Evolutionary conservation across 1,140 invertebrate genomes (phyloP).

Genomic region (Camponotus pennsylvanicus): DNA sequence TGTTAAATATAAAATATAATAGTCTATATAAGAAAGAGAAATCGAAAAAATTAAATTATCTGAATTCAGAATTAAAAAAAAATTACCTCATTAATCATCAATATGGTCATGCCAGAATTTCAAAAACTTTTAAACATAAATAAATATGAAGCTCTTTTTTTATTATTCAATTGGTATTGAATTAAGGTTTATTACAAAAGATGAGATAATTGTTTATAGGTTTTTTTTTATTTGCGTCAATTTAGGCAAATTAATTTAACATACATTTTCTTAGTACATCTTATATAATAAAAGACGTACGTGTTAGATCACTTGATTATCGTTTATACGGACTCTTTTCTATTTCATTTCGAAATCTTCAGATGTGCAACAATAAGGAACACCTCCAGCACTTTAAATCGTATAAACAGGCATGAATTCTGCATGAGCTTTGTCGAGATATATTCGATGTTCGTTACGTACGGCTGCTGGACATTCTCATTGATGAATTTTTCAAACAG

Average conservation of each 20-base stretch:
- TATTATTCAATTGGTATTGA: background rate
- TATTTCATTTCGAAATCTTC: too few relatives aligned
- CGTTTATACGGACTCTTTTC: too few relatives aligned
- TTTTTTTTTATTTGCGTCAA: background rate
- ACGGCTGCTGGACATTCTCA: too few relatives aligned
- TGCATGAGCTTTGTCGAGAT: too few relatives aligned
- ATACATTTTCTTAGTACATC: background rate
- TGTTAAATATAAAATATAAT: slow-evolving; percentile 31
- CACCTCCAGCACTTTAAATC: too few relatives aligned
- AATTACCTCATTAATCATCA: slow-evolving; percentile 40
- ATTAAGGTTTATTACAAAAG: background rate
- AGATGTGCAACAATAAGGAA: too few relatives aligned
- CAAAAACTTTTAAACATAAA: background rate
- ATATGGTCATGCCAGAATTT: background rate
- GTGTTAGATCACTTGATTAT: too few relatives aligned
- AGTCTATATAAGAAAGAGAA: background rate
- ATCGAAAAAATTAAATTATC: slow-evolving; percentile 6
- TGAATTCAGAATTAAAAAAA: background rate
- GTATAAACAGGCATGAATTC: too few relatives aligned
- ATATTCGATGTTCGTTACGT: too few relatives aligned
- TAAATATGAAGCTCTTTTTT: background rate
- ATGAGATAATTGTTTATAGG: background rate
- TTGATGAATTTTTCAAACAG: too few relatives aligned
- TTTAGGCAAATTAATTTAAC: background rate
- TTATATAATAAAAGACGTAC: too few relatives aligned